These are phyloP conservation scores for Peromyscus leucopus DNA, from an alignment of 2,113 vertebrate genomes.

Conservation along the genomic window DNA sequence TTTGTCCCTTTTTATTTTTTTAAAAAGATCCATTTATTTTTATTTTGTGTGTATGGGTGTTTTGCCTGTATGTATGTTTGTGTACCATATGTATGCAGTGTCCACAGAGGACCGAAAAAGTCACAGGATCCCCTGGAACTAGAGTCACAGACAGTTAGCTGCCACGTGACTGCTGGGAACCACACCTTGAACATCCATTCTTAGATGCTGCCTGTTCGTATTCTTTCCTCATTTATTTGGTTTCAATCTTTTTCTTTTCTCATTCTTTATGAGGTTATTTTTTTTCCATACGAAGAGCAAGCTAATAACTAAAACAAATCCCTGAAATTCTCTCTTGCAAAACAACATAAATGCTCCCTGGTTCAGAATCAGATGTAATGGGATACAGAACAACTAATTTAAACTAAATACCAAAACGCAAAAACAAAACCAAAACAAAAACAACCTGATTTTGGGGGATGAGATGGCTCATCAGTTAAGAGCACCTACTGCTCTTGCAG, in stretches of 20 bases:
- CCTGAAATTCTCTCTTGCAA: neutral
- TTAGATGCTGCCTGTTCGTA: neutral
- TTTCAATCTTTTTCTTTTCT: neutral
- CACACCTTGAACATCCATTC: neutral
- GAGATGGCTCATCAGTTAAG: neutral
- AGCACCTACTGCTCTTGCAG: neutral
- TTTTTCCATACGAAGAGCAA: neutral
- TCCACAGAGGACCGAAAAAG: neutral
- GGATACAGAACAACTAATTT: neutral
- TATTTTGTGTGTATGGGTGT: neutral
- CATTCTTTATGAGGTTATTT: neutral
- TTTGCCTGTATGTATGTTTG: neutral
- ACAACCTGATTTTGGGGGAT: neutral
- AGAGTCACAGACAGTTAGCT: neutral
- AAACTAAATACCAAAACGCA: neutral
- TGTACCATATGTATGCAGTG: neutral
- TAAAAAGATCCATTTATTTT: neutral
- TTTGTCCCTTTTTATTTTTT: neutral
- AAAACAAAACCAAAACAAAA: neutral
- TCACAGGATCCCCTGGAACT: neutral
- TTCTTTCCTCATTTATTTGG: neutral
- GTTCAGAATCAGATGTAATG: neutral
- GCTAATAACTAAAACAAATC: neutral
- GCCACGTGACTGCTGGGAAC: neutral
- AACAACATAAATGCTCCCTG: neutral